phyloP scores from a whole-genome alignment of 2,113 vertebrate genomes.

The Nipponia nippon region DNA sequence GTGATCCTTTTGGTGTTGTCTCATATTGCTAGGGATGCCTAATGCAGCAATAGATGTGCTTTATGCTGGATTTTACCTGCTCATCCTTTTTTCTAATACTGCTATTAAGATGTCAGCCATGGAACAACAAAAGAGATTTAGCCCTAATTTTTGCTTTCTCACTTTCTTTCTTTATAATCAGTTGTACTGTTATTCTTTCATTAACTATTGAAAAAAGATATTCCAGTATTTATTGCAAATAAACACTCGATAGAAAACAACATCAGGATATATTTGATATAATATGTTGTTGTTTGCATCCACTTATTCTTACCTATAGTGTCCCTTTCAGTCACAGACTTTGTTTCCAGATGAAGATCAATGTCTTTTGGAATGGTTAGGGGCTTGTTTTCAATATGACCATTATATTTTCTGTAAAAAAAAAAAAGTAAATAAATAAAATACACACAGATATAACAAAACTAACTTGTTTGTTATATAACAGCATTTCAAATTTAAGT shows the following conservation, averaged over 20 bases:
- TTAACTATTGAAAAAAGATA: background rate
- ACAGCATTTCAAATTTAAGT: background rate
- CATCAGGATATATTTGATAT: background rate
- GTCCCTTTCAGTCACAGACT: conserved; percentile 89
- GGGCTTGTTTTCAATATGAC: conserved; percentile 89
- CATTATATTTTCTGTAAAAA: conserved; percentile 85
- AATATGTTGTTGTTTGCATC: background rate
- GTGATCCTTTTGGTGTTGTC: background rate
- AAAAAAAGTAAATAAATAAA: conserved; percentile 12
- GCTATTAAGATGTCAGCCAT: background rate
- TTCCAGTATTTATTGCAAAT: background rate
- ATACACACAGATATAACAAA: background rate
- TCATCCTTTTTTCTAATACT: background rate
- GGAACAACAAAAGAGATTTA: background rate
- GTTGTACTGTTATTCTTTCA: background rate
- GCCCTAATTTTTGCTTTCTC: background rate
- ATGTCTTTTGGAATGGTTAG: conserved; percentile 93
- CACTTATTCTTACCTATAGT: conserved; percentile 79
- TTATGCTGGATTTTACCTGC: background rate
- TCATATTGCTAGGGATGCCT: background rate
- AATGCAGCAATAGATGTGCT: background rate
- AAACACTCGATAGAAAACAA: background rate
- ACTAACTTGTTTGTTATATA: background rate
- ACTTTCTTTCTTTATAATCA: background rate
- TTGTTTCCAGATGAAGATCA: conserved; percentile 91